Evolutionary conservation across 2,797 vertebrate genomes (phyloP).

Genomic region (Craterocephalus amniculus): DNA sequence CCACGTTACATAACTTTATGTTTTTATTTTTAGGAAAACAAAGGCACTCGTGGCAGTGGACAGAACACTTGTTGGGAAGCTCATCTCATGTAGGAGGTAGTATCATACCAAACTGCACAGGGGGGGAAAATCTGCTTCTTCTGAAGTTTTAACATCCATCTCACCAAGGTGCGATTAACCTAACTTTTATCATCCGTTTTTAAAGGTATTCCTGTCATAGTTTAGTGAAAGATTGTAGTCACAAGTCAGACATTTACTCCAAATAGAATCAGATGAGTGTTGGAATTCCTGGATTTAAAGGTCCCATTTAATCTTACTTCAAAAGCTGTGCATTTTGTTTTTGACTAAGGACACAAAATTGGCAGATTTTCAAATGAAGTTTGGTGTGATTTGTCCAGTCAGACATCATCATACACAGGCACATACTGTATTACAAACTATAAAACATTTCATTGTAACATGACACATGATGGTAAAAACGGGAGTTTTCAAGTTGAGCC

Average conservation of each 20-base stretch:
- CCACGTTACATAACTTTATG: constrained; percentile 13
- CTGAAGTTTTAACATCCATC: background rate
- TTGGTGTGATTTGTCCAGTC: background rate
- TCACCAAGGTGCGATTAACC: background rate
- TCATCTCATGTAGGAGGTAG: constrained; percentile 8
- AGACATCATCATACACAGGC: background rate
- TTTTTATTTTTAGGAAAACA: constrained; percentile 42
- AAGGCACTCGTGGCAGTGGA: constrained; percentile 56
- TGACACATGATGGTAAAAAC: constrained; percentile 14
- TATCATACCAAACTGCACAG: background rate
- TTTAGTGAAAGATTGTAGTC: constrained; percentile 16
- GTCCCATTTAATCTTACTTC: background rate
- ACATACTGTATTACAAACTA: constrained; percentile 4
- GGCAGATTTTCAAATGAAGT: constrained; percentile 5
- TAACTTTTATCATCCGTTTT: background rate
- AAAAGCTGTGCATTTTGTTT: background rate
- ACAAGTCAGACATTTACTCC: constrained; percentile 13
- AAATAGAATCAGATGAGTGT: background rate
- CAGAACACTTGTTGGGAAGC: constrained; percentile 8
- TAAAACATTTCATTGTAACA: background rate
- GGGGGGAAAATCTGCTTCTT: background rate
- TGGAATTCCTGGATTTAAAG: background rate
- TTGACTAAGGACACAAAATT: background rate
- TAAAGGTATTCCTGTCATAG: background rate
- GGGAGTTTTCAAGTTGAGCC: background rate